Percentiles rank a stretch among this genome's conserved stretches.
phyloP scores from a whole-genome alignment of 2,888 invertebrate genomes.

The Altica lythri region DNA sequence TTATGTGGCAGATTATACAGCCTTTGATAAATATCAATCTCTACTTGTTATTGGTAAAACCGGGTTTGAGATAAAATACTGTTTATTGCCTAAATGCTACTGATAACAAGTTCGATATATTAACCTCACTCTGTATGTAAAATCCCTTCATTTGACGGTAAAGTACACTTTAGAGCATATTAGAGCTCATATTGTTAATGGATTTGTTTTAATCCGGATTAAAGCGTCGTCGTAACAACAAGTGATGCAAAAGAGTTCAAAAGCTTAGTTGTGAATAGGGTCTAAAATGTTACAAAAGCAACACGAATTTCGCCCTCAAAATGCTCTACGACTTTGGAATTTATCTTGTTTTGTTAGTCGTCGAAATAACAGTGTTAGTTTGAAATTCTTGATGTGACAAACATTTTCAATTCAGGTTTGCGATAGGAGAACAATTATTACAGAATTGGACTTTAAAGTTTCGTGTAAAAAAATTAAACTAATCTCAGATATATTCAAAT shows the following conservation, averaged over 20 bases:
- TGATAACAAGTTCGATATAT: slow-evolving; percentile 8
- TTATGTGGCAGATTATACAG: too few species aligned
- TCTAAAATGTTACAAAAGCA: slow-evolving; percentile 11
- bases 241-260: slow-evolving; percentile 24
- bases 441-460: too few species aligned
- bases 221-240: slow-evolving; percentile 18
- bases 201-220: slow-evolving; percentile 23
- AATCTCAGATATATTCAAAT: too few species aligned
- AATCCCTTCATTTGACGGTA: slow-evolving; percentile 5
- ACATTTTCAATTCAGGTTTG: neutral
- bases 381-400: slow-evolving; percentile 3
- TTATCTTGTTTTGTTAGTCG: slow-evolving; percentile 16
- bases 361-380: slow-evolving; percentile 7
- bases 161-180: slow-evolving; percentile 16
- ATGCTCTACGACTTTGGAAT: slow-evolving; percentile 2
- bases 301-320: slow-evolving; percentile 7
- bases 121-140: neutral
- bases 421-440: neutral
- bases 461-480: too few species aligned
- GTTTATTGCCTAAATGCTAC: slow-evolving; percentile 1
- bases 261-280: slow-evolving; percentile 15
- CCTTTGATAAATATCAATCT: slow-evolving; percentile 4
- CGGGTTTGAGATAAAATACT: slow-evolving; percentile 8
- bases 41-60: neutral
- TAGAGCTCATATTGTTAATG: slow-evolving; percentile 26